These are phyloP conservation scores for Hymenopus coronatus DNA, from an alignment of 2,888 invertebrate genomes.

Conservation along the genomic window DNA sequence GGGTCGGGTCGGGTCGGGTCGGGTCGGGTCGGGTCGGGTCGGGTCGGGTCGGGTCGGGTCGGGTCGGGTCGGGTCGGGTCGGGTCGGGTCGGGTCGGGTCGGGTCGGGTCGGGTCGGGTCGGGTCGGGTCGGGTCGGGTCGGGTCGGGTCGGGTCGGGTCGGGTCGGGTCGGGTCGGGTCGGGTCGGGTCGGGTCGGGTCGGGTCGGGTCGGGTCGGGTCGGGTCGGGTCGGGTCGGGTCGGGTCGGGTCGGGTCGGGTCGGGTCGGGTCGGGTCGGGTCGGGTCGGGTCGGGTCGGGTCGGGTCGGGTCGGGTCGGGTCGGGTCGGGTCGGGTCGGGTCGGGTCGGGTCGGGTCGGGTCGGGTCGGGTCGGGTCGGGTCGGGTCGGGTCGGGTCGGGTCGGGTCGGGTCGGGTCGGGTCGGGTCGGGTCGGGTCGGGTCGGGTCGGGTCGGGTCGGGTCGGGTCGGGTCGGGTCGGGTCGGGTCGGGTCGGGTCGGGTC, in stretches of 20 bases:
- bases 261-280: background rate
- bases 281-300: background rate
- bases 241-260: background rate
- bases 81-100: background rate
- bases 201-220: background rate
- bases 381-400: background rate
- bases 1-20: background rate
- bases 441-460: background rate
- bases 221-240: background rate
- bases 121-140: background rate
- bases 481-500: background rate
- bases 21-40: background rate
- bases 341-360: background rate
- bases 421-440: background rate
- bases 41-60: background rate
- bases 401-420: background rate
- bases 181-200: background rate
- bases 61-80: background rate
- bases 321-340: background rate
- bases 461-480: background rate
- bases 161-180: background rate
- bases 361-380: background rate
- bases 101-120: background rate
- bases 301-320: background rate
- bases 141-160: background rate